A percentile compares a stretch with the other conserved stretches of the same genome.
Evolutionary conservation across 1,140 invertebrate genomes (phyloP).

Genomic region (Drosophila biarmipes): DNA sequence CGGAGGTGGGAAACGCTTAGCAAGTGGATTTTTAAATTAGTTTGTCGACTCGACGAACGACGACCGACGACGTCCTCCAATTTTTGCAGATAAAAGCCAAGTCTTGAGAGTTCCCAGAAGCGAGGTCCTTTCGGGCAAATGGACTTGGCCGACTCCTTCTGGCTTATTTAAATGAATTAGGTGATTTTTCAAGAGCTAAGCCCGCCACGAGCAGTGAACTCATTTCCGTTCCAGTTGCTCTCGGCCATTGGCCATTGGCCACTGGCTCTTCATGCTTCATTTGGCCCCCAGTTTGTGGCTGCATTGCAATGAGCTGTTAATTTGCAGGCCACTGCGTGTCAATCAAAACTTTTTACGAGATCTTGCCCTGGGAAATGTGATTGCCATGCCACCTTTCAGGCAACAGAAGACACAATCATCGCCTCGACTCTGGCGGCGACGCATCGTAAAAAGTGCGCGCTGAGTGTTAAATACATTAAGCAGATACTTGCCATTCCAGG

Average conservation of each 20-base stretch:
- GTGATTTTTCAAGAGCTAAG: conserved; percentile 82
- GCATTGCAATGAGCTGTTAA: conserved; percentile 71
- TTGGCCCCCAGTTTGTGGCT: conserved; percentile 58
- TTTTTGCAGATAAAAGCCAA: conserved; percentile 38
- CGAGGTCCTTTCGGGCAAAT: conserved; percentile 62
- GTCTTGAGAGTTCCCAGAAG: conserved; percentile 7
- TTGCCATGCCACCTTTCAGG: conserved; percentile 20
- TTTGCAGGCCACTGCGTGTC: conserved; percentile 60
- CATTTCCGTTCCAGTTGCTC: conserved; percentile 63
- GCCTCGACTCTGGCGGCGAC: neutral
- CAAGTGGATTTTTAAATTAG: conserved; percentile 82
- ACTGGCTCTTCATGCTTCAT: conserved; percentile 65
- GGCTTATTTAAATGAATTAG: conserved; percentile 83
- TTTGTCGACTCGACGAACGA: conserved; percentile 62
- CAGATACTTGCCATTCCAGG: conserved; percentile 29
- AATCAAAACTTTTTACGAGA: conserved; percentile 73
- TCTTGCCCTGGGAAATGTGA: conserved; percentile 34
- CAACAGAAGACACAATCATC: conserved; percentile 23
- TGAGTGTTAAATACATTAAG: conserved; percentile 55
- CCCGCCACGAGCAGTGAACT: conserved; percentile 74
- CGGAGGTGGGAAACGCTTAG: conserved; percentile 65
- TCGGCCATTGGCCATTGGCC: conserved; percentile 30
- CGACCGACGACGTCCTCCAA: conserved; percentile 13
- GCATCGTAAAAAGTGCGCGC: conserved; percentile 46
- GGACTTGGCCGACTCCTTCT: conserved; percentile 63